These are phyloP conservation scores for Amphibalanus amphitrite DNA, from an alignment of 1,140 invertebrate genomes.

Conservation along the genomic window DNA sequence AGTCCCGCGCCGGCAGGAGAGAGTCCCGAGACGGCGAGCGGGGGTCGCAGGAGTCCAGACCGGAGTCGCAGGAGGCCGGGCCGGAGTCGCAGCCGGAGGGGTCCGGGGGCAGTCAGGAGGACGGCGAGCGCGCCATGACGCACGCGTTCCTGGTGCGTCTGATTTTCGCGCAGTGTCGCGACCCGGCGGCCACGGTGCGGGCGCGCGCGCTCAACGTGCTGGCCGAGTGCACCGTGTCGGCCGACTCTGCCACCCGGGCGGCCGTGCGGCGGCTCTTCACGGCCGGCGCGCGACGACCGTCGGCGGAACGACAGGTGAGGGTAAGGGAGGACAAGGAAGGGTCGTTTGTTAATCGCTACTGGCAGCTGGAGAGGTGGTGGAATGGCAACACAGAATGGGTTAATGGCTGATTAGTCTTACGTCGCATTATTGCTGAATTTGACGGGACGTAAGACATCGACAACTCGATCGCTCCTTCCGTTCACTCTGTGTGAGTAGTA, in stretches of 20 bases:
- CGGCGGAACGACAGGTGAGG: slow-evolving; percentile 4
- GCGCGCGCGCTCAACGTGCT: slow-evolving; percentile 37
- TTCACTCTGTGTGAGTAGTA: no score
- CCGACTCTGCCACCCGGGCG: slow-evolving; percentile 21
- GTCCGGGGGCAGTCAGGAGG: slow-evolving; percentile 6
- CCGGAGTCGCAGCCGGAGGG: neutral
- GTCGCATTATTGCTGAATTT: no score
- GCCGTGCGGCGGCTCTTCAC: slow-evolving; percentile 32
- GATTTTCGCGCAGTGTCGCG: slow-evolving; percentile 33
- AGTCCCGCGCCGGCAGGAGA: no score
- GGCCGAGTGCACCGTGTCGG: slow-evolving; percentile 29
- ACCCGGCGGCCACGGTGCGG: slow-evolving; percentile 37
- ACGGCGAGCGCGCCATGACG: slow-evolving; percentile 18
- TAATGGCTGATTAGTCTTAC: no score
- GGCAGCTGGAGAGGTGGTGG: no score
- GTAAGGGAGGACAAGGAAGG: no score
- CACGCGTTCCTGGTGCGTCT: slow-evolving; percentile 32
- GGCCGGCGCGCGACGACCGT: slow-evolving; percentile 22
- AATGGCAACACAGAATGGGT: no score
- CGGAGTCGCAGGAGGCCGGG: neutral
- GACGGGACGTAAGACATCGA: no score
- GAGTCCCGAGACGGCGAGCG: neutral
- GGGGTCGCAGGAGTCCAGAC: neutral
- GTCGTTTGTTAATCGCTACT: no score
- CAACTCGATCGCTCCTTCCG: no score